Conservation (phyloP, 2,113 vertebrate genomes). For the Acrocephalus kingi region DNA sequence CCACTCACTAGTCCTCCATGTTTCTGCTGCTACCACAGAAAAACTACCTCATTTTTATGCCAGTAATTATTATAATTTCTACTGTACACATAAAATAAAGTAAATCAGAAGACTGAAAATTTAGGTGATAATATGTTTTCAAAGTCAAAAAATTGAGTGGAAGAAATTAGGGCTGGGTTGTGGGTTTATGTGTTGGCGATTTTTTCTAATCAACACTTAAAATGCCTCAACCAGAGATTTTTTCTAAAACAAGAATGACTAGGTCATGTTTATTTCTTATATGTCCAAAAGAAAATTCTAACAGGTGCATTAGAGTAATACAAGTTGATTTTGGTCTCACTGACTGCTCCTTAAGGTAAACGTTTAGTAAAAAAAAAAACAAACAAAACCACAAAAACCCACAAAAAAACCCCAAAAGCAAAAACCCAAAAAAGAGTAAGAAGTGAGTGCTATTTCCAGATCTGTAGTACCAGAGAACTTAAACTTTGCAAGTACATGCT, state of each 20-base stretch:
- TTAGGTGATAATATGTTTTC: not conserved
- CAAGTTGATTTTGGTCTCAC: not conserved
- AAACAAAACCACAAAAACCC: too few relatives aligned
- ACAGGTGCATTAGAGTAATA: not conserved
- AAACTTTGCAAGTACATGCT: not conserved
- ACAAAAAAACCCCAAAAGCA: too few relatives aligned
- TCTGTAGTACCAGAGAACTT: not conserved
- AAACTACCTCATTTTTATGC: not conserved
- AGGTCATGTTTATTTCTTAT: not conserved
- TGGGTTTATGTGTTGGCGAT: not conserved
- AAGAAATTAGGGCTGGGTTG: not conserved
- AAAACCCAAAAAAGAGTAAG: too few relatives aligned
- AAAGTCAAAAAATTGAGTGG: not conserved
- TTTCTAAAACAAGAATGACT: not conserved
- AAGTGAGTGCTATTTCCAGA: not conserved
- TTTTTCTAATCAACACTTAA: not conserved
- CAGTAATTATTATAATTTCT: not conserved
- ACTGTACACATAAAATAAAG: not conserved
- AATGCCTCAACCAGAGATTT: not conserved
- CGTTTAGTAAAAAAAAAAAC: not conserved
- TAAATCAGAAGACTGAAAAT: not conserved
- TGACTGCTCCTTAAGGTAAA: not conserved
- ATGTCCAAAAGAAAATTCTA: not conserved
- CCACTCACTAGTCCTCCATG: not conserved
- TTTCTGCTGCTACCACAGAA: not conserved